Evolutionary conservation across 2,113 vertebrate species (phyloP), one percentile per base, ranked within the genome.

Genomic region (Cochlearius cochlearius): DNA sequence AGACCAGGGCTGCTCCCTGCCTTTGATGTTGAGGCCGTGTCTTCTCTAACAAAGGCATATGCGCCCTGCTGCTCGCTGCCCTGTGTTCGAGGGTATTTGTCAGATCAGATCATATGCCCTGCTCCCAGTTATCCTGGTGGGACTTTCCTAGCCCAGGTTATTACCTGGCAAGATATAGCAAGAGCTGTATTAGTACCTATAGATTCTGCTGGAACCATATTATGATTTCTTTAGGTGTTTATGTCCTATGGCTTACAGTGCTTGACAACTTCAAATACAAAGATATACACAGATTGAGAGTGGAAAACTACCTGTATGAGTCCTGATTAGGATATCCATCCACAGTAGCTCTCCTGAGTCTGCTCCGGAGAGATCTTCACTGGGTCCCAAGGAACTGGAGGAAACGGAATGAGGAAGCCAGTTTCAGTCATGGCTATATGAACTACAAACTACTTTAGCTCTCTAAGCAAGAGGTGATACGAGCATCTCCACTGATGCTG

Each of bases 191-290:
- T 20, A 32, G 25, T 55, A 29, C 68, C 73, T 69, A 3, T 7
- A 17, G 53, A 8, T 55, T 19, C 60, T 85, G 55, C 63, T 84
- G 85, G 39, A 62, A 29, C 27, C 22, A 5, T 36, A 8, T 21
- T 47, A 1, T 3, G 25, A 2, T 79, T 86, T 74, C 52, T 64
- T 81, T 16, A 49, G 60, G 16, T 78, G 41, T 68, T 81, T 30
- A 1, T 62, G 38, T 34, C 0, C 27, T 66, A 0, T 23, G 2
- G 36, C 13, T 68, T 43, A 16, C 2, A 2, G 43, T 16, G 15
- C 34, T 16, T 52, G 53, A 12, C 30, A 29, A 29, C 19, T 68
- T 77, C 77, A 67, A 3, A 83, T 50, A 11, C 47, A 68, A 63
- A 59, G 53, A 5, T 39, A 15, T 0, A 15, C 30, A 10, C 7